These are phyloP conservation scores for Styela plicata DNA, from an alignment of 23 tunicate species.

Conservation along the genomic window DNA sequence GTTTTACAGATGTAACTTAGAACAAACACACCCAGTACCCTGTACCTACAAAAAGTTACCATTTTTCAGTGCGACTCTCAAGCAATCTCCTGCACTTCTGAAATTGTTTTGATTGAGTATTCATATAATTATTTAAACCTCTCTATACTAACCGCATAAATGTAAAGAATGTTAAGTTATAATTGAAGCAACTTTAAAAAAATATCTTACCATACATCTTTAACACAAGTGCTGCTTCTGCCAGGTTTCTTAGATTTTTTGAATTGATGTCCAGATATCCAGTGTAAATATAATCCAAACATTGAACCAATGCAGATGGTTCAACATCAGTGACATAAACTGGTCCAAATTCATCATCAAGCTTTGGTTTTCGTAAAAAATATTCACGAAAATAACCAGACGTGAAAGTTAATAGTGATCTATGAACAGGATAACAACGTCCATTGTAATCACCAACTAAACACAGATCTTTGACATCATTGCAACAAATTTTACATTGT, in stretches of 20 bases:
- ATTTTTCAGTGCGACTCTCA: too few relatives aligned
- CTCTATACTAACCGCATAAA: too few relatives aligned
- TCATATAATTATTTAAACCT: too few relatives aligned
- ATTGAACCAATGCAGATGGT: conserved; percentile 13
- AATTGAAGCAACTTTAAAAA: too few relatives aligned
- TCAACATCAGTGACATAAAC: conserved; percentile 18
- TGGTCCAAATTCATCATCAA: neutral
- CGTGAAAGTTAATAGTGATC: neutral
- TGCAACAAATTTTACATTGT: conserved; percentile 11
- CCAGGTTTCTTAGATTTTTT: conserved; percentile 2
- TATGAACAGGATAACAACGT: conserved; percentile 15
- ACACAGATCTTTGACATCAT: conserved; percentile 2
- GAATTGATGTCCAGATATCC: conserved; percentile 13
- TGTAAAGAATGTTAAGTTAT: too few relatives aligned
- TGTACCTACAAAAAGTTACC: too few relatives aligned
- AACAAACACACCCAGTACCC: too few relatives aligned
- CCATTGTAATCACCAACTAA: conserved; percentile 23
- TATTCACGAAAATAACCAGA: conserved; percentile 25
- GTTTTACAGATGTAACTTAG: too few relatives aligned
- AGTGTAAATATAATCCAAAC: conserved; percentile 23
- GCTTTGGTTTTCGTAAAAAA: neutral
- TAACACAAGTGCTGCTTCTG: conserved; percentile 17
- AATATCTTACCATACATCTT: conserved; percentile 28
- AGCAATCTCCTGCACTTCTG: too few relatives aligned
- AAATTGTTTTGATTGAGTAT: too few relatives aligned